Evolutionary conservation across 2,888 invertebrate species (phyloP).

Genomic region (Vandiemenella viatica): DNA sequence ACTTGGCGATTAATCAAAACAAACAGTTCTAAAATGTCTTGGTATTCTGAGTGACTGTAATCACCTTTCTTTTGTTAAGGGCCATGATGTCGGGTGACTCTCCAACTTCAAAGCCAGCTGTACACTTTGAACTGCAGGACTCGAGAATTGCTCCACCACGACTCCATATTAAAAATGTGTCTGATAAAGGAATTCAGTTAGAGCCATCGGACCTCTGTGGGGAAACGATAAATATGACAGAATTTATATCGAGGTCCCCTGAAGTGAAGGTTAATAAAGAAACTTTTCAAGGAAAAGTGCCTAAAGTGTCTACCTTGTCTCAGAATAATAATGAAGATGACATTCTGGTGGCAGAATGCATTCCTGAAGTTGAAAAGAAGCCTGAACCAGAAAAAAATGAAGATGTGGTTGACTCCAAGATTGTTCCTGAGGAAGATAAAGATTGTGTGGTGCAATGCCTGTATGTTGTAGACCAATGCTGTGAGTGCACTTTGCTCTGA

Average conservation of each 20-base stretch:
- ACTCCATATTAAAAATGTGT: no score
- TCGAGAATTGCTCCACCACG: not conserved
- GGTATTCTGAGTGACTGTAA: no score
- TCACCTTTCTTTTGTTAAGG: no score
- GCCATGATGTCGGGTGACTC: not conserved
- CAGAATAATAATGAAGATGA: no score
- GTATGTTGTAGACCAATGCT: slow-evolving; percentile 45
- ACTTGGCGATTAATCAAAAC: no score
- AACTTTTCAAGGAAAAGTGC: not conserved
- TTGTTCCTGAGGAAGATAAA: slow-evolving; percentile 32
- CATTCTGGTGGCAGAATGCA: not conserved
- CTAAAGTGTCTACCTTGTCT: no score
- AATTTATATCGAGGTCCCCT: not conserved
- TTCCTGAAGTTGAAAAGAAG: not conserved
- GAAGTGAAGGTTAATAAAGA: not conserved
- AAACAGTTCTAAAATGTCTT: no score
- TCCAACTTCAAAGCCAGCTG: not conserved
- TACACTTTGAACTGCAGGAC: not conserved
- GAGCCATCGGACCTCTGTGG: no score
- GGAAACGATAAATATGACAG: not conserved
- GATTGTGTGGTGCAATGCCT: slow-evolving; percentile 44
- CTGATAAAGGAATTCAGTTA: not conserved
- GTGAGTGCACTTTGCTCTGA: slow-evolving; percentile 33
- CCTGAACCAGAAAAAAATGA: not conserved
- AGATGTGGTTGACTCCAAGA: not conserved